Conservation (phyloP, 2,888 invertebrate species). For the Apodemia hepburni region DNA sequence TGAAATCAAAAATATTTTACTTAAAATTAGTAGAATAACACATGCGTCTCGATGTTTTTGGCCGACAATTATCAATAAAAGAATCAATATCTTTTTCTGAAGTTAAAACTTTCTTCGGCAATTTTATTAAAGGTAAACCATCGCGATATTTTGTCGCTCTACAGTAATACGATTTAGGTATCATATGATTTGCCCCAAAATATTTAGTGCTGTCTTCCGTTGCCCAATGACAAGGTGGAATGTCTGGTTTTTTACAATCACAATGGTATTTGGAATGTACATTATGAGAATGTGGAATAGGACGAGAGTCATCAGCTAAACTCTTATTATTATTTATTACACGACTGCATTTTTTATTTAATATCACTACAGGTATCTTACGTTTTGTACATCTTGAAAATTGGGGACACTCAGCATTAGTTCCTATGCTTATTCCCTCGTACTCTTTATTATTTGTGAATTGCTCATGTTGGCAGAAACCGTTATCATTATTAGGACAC, state of each 20-base stretch:
- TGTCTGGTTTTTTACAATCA: constrained; percentile 38
- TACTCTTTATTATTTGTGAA: constrained; percentile 49
- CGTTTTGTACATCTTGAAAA: not conserved
- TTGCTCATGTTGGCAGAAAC: constrained; percentile 15
- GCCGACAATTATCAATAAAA: constrained; percentile 24
- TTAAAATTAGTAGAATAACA: not conserved
- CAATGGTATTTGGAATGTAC: constrained; percentile 49
- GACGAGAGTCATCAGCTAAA: not conserved
- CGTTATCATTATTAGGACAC: not conserved
- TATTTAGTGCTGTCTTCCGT: constrained; percentile 33
- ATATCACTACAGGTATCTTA: not conserved
- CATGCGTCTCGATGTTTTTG: not conserved
- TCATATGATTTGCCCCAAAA: constrained; percentile 25
- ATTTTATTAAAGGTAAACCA: constrained; percentile 25
- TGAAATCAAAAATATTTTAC: constrained; percentile 5
- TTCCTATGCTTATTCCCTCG: constrained; percentile 52
- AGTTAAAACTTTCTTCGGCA: constrained; percentile 45
- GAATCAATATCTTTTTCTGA: constrained; percentile 44
- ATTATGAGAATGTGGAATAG: constrained; percentile 45
- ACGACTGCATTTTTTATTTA: not conserved
- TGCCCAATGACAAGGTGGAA: constrained; percentile 26
- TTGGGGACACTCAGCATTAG: not conserved
- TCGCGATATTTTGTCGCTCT: constrained; percentile 29
- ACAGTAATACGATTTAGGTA: constrained; percentile 23
- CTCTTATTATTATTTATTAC: not conserved